phyloP scores from a whole-genome alignment of 2,797 vertebrate genomes.

The Notolabrus celidotus region DNA sequence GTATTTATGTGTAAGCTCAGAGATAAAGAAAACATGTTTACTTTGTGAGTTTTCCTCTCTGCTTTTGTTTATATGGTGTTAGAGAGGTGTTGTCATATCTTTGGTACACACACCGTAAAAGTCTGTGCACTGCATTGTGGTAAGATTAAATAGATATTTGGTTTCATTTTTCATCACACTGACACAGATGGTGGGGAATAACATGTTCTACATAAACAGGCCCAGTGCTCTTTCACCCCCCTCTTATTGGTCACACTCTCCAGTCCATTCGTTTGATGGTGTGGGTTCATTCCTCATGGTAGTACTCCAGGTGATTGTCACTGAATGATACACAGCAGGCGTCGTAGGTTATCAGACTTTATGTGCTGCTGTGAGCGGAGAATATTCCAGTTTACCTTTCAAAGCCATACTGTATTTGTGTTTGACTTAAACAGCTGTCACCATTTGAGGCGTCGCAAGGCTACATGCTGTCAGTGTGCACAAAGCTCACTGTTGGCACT shows the following conservation, averaged over 20 bases:
- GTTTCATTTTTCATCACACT: neutral
- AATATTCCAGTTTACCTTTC: conserved; percentile 35
- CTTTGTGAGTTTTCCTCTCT: too few relatives aligned
- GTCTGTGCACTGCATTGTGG: neutral
- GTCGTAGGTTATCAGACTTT: conserved; percentile 3
- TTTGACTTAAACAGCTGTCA: conserved; percentile 27
- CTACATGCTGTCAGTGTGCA: conserved; percentile 3
- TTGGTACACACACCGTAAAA: neutral
- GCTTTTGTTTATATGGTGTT: too few relatives aligned
- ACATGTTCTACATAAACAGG: neutral
- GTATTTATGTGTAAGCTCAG: too few relatives aligned
- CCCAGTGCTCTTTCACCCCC: neutral
- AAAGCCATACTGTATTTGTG: neutral
- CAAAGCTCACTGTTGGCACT: neutral
- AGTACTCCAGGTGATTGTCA: conserved; percentile 31
- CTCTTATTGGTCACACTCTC: conserved; percentile 7
- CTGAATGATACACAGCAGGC: conserved; percentile 23
- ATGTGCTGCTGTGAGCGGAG: conserved; percentile 7
- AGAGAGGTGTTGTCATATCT: too few relatives aligned
- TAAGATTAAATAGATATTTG: neutral
- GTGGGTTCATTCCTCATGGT: conserved; percentile 20
- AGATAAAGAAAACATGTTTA: too few relatives aligned
- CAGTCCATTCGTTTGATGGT: neutral
- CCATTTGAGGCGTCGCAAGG: conserved; percentile 11
- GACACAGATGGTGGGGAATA: neutral